These are phyloP conservation scores for Asbolus verrucosus DNA, from an alignment of 1,140 invertebrate genomes.

Conservation along the genomic window DNA sequence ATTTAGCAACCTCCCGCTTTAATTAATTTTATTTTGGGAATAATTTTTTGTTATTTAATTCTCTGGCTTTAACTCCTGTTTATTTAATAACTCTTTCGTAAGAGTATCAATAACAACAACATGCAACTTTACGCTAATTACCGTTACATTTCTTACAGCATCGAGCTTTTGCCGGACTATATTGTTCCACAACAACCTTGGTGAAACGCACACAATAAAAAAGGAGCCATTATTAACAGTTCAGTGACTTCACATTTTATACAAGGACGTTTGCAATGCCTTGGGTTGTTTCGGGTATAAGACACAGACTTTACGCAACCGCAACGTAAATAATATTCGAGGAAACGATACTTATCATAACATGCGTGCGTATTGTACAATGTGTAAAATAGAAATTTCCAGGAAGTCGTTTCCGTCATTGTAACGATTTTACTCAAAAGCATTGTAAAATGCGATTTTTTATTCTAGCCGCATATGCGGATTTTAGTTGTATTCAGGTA, in stretches of 20 bases:
- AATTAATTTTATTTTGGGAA: too few relatives aligned
- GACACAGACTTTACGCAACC: slow-evolving; percentile 18
- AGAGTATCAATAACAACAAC: too few relatives aligned
- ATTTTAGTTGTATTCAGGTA: too few relatives aligned
- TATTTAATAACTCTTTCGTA: too few relatives aligned
- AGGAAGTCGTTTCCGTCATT: slow-evolving; percentile 1
- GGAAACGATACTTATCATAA: background rate
- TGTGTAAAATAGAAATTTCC: background rate
- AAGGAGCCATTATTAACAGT: slow-evolving; percentile 38
- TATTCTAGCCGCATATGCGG: too few relatives aligned
- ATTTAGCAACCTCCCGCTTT: too few relatives aligned
- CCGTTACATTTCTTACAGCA: slow-evolving; percentile 24
- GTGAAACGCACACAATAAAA: slow-evolving; percentile 6
- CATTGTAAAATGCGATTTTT: background rate
- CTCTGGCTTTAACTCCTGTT: too few relatives aligned
- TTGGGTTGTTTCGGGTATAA: slow-evolving; percentile 16
- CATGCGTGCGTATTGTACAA: too few relatives aligned
- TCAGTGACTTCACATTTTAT: slow-evolving; percentile 33
- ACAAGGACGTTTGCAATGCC: slow-evolving; percentile 25
- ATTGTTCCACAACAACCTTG: slow-evolving; percentile 15
- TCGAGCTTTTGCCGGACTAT: slow-evolving; percentile 2
- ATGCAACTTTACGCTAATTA: slow-evolving; percentile 1
- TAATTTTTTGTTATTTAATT: too few relatives aligned
- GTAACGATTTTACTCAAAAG: background rate
- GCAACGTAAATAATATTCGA: background rate